phyloP scores from a whole-genome alignment of 2,888 invertebrate species.

The Dromius quadrimaculatus region DNA sequence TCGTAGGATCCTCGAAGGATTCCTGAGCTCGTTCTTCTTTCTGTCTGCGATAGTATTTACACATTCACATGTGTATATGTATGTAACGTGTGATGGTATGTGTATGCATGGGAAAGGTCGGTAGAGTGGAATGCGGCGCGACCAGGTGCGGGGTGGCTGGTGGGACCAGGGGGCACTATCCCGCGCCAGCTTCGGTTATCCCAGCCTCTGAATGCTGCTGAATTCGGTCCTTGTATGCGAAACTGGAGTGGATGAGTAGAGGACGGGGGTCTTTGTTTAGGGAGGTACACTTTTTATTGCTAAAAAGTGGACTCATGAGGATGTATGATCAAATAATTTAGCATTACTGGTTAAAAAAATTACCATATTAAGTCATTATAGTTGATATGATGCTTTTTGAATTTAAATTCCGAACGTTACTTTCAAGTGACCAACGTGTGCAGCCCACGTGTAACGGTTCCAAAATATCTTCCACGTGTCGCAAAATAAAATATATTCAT shows the following conservation, averaged over 20 bases:
- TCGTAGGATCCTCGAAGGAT: neutral
- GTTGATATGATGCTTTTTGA: neutral
- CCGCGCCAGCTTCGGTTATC: constrained; percentile 21
- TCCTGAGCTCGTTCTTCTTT: constrained; percentile 17
- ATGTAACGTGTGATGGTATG: constrained; percentile 9
- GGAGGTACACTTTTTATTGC: no score
- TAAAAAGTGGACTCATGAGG: no score
- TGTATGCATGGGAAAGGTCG: constrained; percentile 49
- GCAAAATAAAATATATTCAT: constrained; percentile 18
- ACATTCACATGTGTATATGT: constrained; percentile 3
- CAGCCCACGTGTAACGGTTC: constrained; percentile 9
- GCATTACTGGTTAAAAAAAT: no score
- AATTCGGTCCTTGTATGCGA: neutral
- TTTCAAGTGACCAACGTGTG: neutral
- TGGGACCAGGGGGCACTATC: constrained; percentile 11
- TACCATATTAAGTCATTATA: no score
- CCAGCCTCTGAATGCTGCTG: constrained; percentile 10
- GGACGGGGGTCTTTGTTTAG: no score
- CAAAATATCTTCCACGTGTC: constrained; percentile 20
- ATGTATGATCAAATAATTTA: no score
- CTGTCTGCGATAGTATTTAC: neutral
- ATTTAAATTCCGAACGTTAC: neutral
- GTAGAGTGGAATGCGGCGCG: constrained; percentile 46
- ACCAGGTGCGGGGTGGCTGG: constrained; percentile 37
- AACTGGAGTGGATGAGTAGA: neutral